phyloP scores from a whole-genome alignment of 2,113 vertebrate species.

The Plecturocebus donacophilus region DNA sequence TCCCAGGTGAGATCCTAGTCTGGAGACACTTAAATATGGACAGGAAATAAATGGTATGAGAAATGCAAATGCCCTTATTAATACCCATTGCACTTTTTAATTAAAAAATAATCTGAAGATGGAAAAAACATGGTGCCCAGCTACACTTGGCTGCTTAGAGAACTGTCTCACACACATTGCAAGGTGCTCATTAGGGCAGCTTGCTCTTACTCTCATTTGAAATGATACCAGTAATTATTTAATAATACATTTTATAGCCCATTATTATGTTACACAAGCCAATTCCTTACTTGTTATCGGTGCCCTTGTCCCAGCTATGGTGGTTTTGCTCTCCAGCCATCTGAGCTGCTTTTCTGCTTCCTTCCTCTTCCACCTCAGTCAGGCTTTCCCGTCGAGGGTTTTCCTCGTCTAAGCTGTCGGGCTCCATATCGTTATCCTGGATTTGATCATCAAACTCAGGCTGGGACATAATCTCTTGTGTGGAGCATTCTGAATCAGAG shows the following conservation, averaged over 20 bases:
- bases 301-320: rapidly evolving
- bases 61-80: neutral
- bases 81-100: neutral
- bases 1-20: neutral
- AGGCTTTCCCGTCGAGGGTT: conserved; percentile 51
- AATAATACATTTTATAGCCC: neutral
- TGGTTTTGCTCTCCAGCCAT: neutral
- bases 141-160: neutral
- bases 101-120: neutral
- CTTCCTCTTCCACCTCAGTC: conserved; percentile 59
- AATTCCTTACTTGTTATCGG: conserved; percentile 40
- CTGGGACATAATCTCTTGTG: conserved; percentile 76
- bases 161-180: neutral
- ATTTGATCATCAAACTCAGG: conserved; percentile 66
- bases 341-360: neutral
- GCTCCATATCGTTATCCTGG: conserved; percentile 43
- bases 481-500: conserved; percentile 82
- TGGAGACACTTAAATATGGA: neutral
- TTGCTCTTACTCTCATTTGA: neutral
- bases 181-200: neutral
- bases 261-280: neutral
- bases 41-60: neutral
- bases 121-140: neutral
- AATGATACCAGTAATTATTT: neutral
- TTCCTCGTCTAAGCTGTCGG: conserved; percentile 78